Base-by-base conservation (phyloP, 2,113 vertebrate species). In the Prinia subflava region DNA sequence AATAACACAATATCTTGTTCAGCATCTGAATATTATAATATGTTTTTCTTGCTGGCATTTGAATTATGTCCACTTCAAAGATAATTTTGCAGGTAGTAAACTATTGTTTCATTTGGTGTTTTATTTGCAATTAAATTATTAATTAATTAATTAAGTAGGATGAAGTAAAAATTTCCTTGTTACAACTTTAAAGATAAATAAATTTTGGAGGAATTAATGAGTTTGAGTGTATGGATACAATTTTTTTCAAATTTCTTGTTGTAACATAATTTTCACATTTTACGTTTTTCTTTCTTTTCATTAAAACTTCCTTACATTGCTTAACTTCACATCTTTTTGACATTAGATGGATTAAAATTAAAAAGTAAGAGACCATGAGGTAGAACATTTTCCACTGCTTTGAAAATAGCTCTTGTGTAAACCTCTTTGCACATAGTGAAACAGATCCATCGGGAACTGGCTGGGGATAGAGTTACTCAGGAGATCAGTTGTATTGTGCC, bases 121-220 rank as follows among this genome's bases (percentile, higher is more conserved):
- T 76, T 65, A 21, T 69, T 39, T 83, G 15, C 37, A 91, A 52
- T 2, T 10, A 74, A 77, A 47, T 68, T 59, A 16, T 14, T 8
- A 17, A 35, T 28, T 25, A 35, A 44, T 9, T 65, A 39, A n/a
- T 5, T 1, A 62, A 42, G 1, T 17, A 37, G 4, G 1, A 6
- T 60, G 44, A 85, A 56, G 28, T 60, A 13, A 56, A 84, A 68
- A 79, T 39, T 3, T 41, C 15, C 2, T 9, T 70, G 31, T 37
- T 68, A 3, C 8, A 37, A 44, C 11, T 67, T 84, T 65, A 79
- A 19, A 41, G 23, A n/a, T n/a, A 46, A 35, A 13, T 47, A 47
- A 17, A 13, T 70, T 80, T 87, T 6, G 2, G 52, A 77, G 6
- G 9, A 35, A 46, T 50, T 33, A 0, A 33, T 55, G 33, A 83